Percentiles rank a stretch among this genome's conserved stretches.
Conservation (phyloP, 1,140 invertebrate genomes). For the Heliconius hermathena region DNA sequence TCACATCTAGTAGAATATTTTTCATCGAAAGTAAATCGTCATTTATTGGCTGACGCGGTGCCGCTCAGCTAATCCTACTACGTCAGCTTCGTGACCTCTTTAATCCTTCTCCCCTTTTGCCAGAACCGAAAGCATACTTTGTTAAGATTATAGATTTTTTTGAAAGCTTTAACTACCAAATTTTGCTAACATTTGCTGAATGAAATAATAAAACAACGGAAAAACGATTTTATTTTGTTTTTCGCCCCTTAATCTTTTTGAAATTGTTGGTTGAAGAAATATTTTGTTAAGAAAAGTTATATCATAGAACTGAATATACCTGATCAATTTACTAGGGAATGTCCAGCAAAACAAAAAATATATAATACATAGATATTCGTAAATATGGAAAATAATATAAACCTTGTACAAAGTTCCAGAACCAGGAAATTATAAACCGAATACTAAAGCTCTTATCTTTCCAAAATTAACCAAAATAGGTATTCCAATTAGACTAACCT, state of each 20-base stretch:
- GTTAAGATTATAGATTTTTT: slow-evolving; percentile 59
- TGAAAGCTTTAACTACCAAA: slow-evolving; percentile 49
- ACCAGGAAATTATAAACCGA: slow-evolving; percentile 1
- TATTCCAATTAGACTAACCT: slow-evolving; percentile 29
- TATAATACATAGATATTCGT: neutral
- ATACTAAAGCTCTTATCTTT: slow-evolving; percentile 18
- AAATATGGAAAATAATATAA: neutral
- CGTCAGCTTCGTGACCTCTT: slow-evolving; percentile 71
- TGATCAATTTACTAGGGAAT: neutral
- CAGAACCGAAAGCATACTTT: slow-evolving; percentile 56
- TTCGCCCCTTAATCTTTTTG: neutral
- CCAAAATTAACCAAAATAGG: slow-evolving; percentile 25
- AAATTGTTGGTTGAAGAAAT: neutral
- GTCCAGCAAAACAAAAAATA: neutral
- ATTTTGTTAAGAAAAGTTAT: neutral
- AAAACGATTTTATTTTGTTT: neutral
- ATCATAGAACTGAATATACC: neutral
- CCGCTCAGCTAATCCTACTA: slow-evolving; percentile 66
- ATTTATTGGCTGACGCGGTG: slow-evolving; percentile 70
- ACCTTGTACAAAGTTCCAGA: neutral
- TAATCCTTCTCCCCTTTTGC: slow-evolving; percentile 73
- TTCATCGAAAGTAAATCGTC: slow-evolving; percentile 45
- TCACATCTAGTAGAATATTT: slow-evolving; percentile 29
- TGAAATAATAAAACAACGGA: neutral
- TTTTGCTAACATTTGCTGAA: slow-evolving; percentile 30